Evolutionary conservation across 1,140 invertebrate species (phyloP).

Genomic region (Whitmania pigra): DNA sequence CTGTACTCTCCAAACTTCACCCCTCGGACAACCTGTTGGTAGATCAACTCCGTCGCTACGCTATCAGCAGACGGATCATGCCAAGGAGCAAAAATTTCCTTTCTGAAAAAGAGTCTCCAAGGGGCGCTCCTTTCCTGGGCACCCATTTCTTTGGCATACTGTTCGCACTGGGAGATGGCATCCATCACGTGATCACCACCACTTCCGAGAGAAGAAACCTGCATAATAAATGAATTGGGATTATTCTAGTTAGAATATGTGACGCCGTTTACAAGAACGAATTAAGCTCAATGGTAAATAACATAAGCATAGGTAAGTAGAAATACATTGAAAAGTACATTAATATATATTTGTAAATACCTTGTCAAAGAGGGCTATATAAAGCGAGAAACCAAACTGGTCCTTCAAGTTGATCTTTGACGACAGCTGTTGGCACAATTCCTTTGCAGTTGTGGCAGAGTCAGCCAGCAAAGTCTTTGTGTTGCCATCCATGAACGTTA

Average conservation of each 20-base stretch:
- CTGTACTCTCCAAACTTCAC: constrained; percentile 97
- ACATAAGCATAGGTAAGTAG: no score
- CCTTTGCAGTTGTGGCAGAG: constrained; percentile 89
- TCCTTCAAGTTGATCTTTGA: constrained; percentile 88
- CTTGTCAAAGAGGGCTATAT: constrained; percentile 96
- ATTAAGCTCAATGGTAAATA: no score
- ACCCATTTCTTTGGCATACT: constrained; percentile 98
- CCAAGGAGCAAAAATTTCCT: constrained; percentile 38
- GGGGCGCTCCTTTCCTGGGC: constrained; percentile 69
- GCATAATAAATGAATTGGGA: constrained; percentile 13
- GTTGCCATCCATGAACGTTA: constrained; percentile 98
- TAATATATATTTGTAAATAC: constrained; percentile 45
- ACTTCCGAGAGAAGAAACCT: constrained; percentile 83
- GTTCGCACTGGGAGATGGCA: constrained; percentile 96
- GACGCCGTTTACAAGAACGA: no score
- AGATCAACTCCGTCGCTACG: constrained; percentile 32
- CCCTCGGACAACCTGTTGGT: constrained; percentile 65
- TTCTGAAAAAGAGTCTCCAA: constrained; percentile 57
- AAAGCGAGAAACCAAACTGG: constrained; percentile 95
- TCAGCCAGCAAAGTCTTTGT: constrained; percentile 92
- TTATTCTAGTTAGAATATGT: no score
- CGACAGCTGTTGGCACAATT: constrained; percentile 89
- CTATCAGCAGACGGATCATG: constrained; percentile 28
- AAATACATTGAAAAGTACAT: no score
- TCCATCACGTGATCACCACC: constrained; percentile 99